These are phyloP conservation scores for Manduca sexta DNA, from an alignment of 1,140 invertebrate species.

Conservation along the genomic window DNA sequence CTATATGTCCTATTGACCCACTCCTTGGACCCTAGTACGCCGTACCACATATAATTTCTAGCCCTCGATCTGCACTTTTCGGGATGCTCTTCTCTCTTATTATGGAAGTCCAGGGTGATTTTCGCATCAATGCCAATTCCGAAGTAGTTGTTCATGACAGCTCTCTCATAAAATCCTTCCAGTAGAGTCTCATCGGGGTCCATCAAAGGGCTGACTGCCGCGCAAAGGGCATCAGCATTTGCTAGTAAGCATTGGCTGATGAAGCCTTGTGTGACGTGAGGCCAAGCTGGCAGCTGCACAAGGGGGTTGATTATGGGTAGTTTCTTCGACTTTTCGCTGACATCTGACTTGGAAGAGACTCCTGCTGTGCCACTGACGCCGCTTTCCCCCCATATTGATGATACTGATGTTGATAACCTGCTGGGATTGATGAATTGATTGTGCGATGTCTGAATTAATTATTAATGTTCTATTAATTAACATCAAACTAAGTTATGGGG, in stretches of 20 bases:
- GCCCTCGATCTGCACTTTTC: conserved; percentile 96
- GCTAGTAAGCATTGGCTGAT: conserved; percentile 85
- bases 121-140: conserved; percentile 99
- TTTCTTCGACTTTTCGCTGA: conserved; percentile 76
- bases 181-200: conserved; percentile 92
- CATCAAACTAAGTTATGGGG: no score
- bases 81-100: conserved; percentile 97
- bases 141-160: conserved; percentile 99
- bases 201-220: conserved; percentile 93
- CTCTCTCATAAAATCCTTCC: conserved; percentile 94
- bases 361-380: conserved; percentile 23
- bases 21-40: conserved; percentile 95
- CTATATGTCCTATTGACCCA: conserved; percentile 93
- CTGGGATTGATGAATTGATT: conserved; percentile 5
- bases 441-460: no score
- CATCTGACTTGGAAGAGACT: conserved; percentile 41
- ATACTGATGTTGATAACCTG: conserved; percentile 70
- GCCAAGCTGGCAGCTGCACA: conserved; percentile 89
- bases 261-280: conserved; percentile 76
- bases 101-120: conserved; percentile 98
- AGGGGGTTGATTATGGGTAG: conserved; percentile 93
- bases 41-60: conserved; percentile 98
- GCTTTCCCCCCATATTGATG: conserved; percentile 71
- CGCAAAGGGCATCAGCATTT: conserved; percentile 97
- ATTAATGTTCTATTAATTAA: no score